Base-by-base conservation (phyloP, 2,888 invertebrate genomes). In the Idaea dimidiata region DNA sequence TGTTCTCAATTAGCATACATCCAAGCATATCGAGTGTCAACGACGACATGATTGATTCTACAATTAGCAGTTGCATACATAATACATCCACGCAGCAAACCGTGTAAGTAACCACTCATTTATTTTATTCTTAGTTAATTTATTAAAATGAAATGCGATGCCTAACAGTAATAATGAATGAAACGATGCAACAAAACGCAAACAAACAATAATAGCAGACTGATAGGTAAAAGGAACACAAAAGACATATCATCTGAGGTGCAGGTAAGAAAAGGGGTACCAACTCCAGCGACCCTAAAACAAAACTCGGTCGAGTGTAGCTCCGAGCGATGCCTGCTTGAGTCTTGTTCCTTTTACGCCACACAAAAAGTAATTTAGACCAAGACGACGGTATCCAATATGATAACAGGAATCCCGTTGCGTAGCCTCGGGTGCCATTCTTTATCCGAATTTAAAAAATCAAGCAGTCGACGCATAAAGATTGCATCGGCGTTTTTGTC, bases 401-500 rank as follows among this genome's bases (percentile, higher is more conserved):
- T 86, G 90, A 91, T 91, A 88, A 87, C 89, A 87, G 88, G 90
- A 89, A 87, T 89, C 88, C 90, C 90, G 89, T 90, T 88, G 91
- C 81, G 83, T 83, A 82, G 88, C 89, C 89, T 79, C 83, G 80
- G 87, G 88, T 80, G 84, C 72, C 67, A 68, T 72, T 70, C 74
- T 73, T 74, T 72, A 68, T 72, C 70, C 75, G 72, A 71, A 75
- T 77, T 76, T 76, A 74, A 73, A 72, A 77, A 73, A 66, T 67
- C 74, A 72, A 73, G 70, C 71, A 70, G 68, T 72, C 69, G 69
- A 64, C 68, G 77, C 70, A 73, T 68, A 67, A 65, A 77, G 73
- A 74, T 77, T 72, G 69, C 75, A 75, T 78, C 72, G 71, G 71
- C 68, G 76, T 80, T 83, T 83, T 81, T 77, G 78, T 80, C 78